phyloP scores from a whole-genome alignment of 2,797 vertebrate genomes.

The Luscinia luscinia region DNA sequence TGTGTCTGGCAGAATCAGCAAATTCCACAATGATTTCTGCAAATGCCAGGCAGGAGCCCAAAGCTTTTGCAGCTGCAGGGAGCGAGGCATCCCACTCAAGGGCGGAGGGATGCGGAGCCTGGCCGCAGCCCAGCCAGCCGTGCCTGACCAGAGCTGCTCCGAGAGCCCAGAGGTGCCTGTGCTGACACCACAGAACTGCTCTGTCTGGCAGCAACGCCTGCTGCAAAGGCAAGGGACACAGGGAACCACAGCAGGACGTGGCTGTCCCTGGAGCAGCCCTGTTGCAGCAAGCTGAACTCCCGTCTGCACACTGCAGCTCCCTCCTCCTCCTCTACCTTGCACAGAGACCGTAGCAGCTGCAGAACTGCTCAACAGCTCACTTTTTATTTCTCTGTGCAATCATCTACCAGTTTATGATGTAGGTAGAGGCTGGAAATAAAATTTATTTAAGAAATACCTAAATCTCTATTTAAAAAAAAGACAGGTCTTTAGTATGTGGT shows the following conservation, averaged over 20 bases:
- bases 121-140: neutral
- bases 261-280: neutral
- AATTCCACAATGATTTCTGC: constrained; percentile 50
- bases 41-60: constrained; percentile 42
- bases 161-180: neutral
- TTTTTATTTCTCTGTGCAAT: neutral
- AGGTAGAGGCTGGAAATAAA: neutral
- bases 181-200: neutral
- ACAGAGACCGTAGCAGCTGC: accelerated
- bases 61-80: constrained; percentile 17
- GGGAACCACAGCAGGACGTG: accelerated
- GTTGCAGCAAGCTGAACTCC: neutral
- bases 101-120: neutral
- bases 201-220: neutral
- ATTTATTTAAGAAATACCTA: neutral
- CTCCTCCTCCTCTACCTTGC: neutral
- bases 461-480: neutral
- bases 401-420: neutral
- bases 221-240: neutral
- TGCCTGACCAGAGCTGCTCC: neutral
- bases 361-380: neutral
- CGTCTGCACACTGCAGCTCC: neutral
- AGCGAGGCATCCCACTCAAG: accelerated
- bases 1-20: constrained; percentile 52
- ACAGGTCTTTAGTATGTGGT: neutral